Base-by-base conservation (phyloP, 2,888 invertebrate genomes). In the Andrena flavipes region DNA sequence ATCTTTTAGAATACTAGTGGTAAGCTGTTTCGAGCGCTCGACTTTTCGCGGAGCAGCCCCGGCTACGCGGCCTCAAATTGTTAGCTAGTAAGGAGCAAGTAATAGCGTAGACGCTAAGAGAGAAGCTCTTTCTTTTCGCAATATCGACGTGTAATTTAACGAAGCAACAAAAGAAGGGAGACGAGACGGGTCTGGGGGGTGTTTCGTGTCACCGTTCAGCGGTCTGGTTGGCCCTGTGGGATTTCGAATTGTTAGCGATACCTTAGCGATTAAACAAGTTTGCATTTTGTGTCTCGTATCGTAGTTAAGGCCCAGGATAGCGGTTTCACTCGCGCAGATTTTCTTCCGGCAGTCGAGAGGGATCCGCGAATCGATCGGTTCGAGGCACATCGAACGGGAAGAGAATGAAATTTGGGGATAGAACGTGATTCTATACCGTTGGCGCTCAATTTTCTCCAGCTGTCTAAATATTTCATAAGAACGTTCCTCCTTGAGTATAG, bases 21-120 rank as follows among this genome's bases (percentile, higher is more conserved):
- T 67, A 76, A 60, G 60, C 26, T 23, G 20, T 42, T 20, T 62
- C 20, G 13, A 29, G 33, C 49, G 70, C 72, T 64, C 63, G 13
- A 7, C 60, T 10, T 49, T 84, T 88, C 86, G 49, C 86, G 89
- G 87, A 88, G 88, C 91, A 90, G 89, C 87, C 85, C 85, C 71
- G 84, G 82, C 68, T 85, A 82, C 87, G 4, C 64, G 90, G 90
- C 90, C 49, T 20, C 89, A 85, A 85, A 88, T 92, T 90, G 81
- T 86, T 90, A 91, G 89, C 87, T 83, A 69, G 87, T 91, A 91
- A 90, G 85, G 62, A 80, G 73, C 69, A 82, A 85, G 80, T 86
- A 71, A 75, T 80, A 87, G 84, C 42, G 73, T 90, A 90, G 88
- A 65, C 74, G 63, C 63, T 84, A 84, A 87, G 81, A 62, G 62